Conservation (phyloP, 2,113 vertebrate species). For the Anguilla rostrata region DNA sequence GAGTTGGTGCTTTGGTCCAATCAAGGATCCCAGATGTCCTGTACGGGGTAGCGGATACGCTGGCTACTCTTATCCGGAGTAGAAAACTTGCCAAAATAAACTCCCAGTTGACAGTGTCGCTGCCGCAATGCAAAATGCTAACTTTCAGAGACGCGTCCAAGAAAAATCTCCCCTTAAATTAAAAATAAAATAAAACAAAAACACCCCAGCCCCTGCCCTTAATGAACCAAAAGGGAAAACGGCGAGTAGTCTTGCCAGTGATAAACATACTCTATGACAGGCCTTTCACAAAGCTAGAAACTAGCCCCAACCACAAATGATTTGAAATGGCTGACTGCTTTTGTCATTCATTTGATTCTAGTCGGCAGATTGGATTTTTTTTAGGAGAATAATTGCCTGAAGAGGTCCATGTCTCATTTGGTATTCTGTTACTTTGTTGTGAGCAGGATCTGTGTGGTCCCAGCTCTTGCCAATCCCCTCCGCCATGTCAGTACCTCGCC, state of each 20-base stretch:
- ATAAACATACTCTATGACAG: too few species aligned
- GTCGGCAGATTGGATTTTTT: too few species aligned
- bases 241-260: too few species aligned
- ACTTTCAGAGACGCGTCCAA: too few species aligned
- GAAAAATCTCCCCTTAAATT: too few species aligned
- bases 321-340: too few species aligned
- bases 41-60: too few species aligned
- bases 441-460: neutral
- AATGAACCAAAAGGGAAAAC: neutral
- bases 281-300: too few species aligned
- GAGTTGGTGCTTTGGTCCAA: conserved; percentile 34
- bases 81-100: conserved; percentile 12
- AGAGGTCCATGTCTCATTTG: neutral
- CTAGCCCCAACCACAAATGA: too few species aligned
- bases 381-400: neutral
- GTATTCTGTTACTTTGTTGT: neutral
- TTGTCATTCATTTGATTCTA: too few species aligned
- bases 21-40: conserved; percentile 26
- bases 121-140: too few species aligned
- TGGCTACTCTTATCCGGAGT: conserved; percentile 48
- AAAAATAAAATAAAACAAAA: too few species aligned
- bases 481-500: conserved; percentile 19
- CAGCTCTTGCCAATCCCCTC: conserved; percentile 24
- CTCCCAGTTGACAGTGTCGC: conserved; percentile 9
- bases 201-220: neutral